Conservation (phyloP, 2,797 vertebrate species). For the Petrocephalus schoutedeni region DNA sequence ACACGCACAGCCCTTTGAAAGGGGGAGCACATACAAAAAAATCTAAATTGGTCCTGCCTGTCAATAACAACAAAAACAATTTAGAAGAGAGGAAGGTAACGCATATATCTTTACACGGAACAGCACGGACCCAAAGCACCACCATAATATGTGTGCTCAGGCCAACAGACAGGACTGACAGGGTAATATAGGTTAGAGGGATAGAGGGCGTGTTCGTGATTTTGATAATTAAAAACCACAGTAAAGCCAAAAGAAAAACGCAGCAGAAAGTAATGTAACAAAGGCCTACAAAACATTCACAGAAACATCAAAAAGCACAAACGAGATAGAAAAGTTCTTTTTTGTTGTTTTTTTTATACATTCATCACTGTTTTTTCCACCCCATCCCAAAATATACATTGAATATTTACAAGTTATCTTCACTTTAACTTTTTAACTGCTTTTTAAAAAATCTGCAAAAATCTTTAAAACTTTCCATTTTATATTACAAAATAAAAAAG, state of each 20-base stretch:
- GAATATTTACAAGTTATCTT: conserved; percentile 55
- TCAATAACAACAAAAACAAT: conserved; percentile 46
- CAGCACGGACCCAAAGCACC: conserved; percentile 51
- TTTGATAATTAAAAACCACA: conserved; percentile 41
- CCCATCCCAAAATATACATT: conserved; percentile 59
- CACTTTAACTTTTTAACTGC: conserved; percentile 57
- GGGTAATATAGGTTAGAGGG: conserved; percentile 34
- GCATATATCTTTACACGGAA: conserved; percentile 54
- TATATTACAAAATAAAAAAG: conserved; percentile 51
- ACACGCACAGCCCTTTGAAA: conserved; percentile 18
- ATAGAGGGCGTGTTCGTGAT: conserved; percentile 40
- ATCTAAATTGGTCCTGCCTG: conserved; percentile 44
- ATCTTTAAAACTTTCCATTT: conserved; percentile 56
- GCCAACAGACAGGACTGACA: conserved; percentile 46
- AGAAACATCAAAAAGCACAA: conserved; percentile 26
- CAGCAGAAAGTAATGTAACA: conserved; percentile 43
- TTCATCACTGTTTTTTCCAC: conserved; percentile 55
- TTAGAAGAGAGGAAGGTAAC: conserved; percentile 47
- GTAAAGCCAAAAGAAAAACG: conserved; percentile 41
- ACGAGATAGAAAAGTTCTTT: conserved; percentile 37
- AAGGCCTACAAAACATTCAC: conserved; percentile 8
- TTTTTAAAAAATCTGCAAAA: conserved; percentile 42
- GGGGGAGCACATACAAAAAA: conserved; percentile 22
- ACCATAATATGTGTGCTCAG: conserved; percentile 53
- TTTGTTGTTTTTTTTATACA: conserved; percentile 59